Base-by-base conservation (phyloP, 2,888 invertebrate genomes). In the Cremastobaeus sp. region DNA sequence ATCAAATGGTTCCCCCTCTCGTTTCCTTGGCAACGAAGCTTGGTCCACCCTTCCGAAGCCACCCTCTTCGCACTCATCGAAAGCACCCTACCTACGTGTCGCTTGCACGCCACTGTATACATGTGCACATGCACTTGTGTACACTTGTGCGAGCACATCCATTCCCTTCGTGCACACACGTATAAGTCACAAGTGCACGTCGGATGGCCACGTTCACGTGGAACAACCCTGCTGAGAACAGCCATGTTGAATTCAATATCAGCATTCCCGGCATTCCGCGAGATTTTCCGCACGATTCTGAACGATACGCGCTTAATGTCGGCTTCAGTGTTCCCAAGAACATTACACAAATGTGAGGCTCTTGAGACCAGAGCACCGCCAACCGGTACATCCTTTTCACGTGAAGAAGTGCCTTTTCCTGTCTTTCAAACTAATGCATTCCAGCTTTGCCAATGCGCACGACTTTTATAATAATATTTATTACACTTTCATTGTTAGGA, bases 211-310 rank as follows among this genome's bases (percentile, higher is more conserved):
- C 68, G 75, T 59, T 59, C 59, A 25, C 59, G 68, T 57, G 72
- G 78, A 75, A 80, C 79, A 80, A 78, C 76, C 74, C 77, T 72
- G 76, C 65, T 72, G 79, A 74, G 78, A 82, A 85, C 85, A 83
- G 86, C 87, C 87, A 87, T 87, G 85, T 85, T 87, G 87, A 87
- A 87, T 87, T 87, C 86, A 86, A 87, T 87, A 87, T 87, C 84
- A 84, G 83, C 85, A 84, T 85, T 83, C 84, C 73, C 77, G 34
- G 81, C 81, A 85, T 86, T 87, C 86, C 83, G 73, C 64, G 77
- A 75, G 78, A 78, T 74, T 79, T 81, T 81, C 82, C 81, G 74
- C 78, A 74, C 76, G 75, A 74, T 78, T 79, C 79, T 71, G 79
- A 80, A 80, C 75, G 77, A 79, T 77, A 77, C 75, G 72, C 72